Conservation (phyloP, 2,797 vertebrate genomes). For the Ataeniobius toweri region DNA sequence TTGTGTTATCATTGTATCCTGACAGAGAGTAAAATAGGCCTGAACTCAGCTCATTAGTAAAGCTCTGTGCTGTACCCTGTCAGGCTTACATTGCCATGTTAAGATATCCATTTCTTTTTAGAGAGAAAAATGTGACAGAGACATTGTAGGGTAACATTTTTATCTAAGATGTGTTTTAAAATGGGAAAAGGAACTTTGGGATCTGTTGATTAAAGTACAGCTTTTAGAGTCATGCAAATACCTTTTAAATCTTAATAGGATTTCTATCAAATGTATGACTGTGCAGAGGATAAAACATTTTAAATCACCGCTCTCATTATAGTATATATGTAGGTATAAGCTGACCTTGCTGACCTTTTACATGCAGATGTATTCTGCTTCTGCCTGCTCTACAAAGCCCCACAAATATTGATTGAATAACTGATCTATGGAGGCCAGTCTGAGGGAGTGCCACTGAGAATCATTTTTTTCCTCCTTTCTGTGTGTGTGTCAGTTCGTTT, state of each 20-base stretch:
- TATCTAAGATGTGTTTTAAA: constrained; percentile 10
- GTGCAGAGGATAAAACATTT: constrained; percentile 3
- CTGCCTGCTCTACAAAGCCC: constrained; percentile 3
- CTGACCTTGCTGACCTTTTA: constrained; percentile 40
- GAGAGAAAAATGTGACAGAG: constrained; percentile 12
- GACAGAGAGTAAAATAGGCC: constrained; percentile 52
- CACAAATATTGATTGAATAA: constrained; percentile 45
- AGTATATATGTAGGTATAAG: constrained; percentile 18
- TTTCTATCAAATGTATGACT: background rate
- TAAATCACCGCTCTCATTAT: constrained; percentile 20
- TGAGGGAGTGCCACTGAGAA: background rate
- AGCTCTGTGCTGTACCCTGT: constrained; percentile 34
- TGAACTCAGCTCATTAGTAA: constrained; percentile 59
- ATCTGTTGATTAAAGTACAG: background rate
- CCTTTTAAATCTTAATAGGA: background rate
- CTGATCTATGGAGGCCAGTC: constrained; percentile 34
- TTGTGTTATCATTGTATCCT: constrained; percentile 43
- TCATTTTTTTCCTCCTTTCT: background rate
- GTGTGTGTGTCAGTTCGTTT: background rate
- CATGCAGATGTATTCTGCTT: constrained; percentile 58
- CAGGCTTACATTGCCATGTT: constrained; percentile 46
- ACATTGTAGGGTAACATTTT: constrained; percentile 26
- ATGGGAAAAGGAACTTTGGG: background rate
- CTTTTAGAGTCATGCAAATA: background rate
- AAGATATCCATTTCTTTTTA: constrained; percentile 38